Evolutionary conservation across 2,113 vertebrate genomes (phyloP).

Genomic region (Brachyistius frenatus): DNA sequence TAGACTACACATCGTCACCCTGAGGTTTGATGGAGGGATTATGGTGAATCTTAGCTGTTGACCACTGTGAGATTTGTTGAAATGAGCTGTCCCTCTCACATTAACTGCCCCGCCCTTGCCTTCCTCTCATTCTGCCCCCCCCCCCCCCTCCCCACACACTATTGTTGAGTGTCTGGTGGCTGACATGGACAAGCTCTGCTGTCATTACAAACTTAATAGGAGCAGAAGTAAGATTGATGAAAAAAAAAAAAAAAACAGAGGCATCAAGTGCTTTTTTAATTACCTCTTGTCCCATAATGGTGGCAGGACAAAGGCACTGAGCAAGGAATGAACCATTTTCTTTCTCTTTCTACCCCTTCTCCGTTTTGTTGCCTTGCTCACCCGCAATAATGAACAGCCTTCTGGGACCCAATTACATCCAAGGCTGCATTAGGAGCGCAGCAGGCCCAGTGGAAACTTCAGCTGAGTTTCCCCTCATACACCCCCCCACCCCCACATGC

Average conservation of each 20-base stretch:
- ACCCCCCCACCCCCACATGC: constrained; percentile 47
- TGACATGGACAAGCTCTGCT: constrained; percentile 72
- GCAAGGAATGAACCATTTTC: constrained; percentile 73
- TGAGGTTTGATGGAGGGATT: constrained; percentile 67
- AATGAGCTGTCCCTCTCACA: constrained; percentile 65
- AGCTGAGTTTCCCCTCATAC: constrained; percentile 70
- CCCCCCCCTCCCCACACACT: too few species aligned
- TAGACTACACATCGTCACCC: constrained; percentile 16
- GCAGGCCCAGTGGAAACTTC: constrained; percentile 82
- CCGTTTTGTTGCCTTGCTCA: constrained; percentile 80
- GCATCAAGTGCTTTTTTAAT: constrained; percentile 85
- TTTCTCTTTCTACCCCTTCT: constrained; percentile 63
- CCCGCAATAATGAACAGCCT: constrained; percentile 85
- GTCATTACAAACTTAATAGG: constrained; percentile 84
- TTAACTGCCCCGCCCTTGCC: constrained; percentile 49
- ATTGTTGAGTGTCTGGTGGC: constrained; percentile 58
- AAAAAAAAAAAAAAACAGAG: constrained; percentile 78
- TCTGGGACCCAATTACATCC: constrained; percentile 87
- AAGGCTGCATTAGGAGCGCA: constrained; percentile 84
- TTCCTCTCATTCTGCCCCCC: constrained; percentile 24
- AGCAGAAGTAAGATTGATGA: constrained; percentile 83
- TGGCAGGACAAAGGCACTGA: constrained; percentile 70
- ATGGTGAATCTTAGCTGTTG: constrained; percentile 64
- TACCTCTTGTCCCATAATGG: constrained; percentile 83
- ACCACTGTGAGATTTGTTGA: constrained; percentile 70